Percentiles rank a stretch among this genome's conserved stretches.
Evolutionary conservation across 2,888 invertebrate species (phyloP).

Genomic region (Cordilura impudica): DNA sequence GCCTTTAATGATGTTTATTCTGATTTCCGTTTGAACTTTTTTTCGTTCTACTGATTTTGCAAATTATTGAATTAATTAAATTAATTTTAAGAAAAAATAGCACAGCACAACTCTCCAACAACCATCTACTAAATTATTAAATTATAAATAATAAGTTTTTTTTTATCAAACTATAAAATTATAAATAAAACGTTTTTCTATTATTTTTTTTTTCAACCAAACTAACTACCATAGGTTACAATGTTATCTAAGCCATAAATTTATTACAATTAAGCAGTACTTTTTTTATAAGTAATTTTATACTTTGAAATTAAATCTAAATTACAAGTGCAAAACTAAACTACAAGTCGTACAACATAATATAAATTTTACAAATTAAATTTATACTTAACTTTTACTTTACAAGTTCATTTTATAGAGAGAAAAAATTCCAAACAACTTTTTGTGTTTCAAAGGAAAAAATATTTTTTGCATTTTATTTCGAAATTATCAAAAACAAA

Average conservation of each 20-base stretch:
- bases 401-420: background rate
- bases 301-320: conserved; percentile 17
- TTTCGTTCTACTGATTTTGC: no score
- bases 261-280: background rate
- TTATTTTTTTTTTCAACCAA: conserved; percentile 7
- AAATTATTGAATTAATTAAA: no score
- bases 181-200: background rate
- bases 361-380: background rate
- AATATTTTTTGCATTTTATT: conserved; percentile 11
- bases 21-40: no score
- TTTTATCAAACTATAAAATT: background rate
- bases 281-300: no score
- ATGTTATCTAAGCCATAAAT: background rate
- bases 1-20: no score
- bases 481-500: conserved; percentile 2
- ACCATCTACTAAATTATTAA: no score
- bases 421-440: background rate
- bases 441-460: conserved; percentile 4
- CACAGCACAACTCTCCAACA: no score
- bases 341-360: conserved; percentile 18
- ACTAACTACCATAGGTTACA: conserved; percentile 10
- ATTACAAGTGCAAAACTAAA: conserved; percentile 32
- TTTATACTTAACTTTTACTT: background rate
- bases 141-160: no score
- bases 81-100: no score